Conservation (phyloP, 2,797 vertebrate species). For the Trachops cirrhosus region DNA sequence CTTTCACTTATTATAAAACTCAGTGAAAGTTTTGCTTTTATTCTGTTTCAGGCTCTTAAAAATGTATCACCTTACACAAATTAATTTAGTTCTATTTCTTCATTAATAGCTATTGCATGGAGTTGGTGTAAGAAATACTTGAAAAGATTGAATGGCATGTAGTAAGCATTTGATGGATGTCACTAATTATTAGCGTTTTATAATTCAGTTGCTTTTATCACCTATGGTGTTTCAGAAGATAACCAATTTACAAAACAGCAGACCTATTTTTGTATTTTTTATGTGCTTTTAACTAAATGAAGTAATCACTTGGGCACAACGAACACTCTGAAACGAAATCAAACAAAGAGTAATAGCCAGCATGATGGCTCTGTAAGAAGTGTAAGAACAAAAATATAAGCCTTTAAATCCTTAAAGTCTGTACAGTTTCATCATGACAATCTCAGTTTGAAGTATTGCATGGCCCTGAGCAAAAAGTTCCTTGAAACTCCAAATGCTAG, state of each 20-base stretch:
- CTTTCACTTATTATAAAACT: not conserved
- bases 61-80: not conserved
- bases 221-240: not conserved
- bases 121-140: not conserved
- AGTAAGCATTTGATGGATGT: not conserved
- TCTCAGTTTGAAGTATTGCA: not conserved
- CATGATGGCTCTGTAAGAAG: not conserved
- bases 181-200: constrained; percentile 6
- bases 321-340: not conserved
- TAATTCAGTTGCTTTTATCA: not conserved
- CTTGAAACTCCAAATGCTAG: not conserved
- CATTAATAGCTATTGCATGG: not conserved
- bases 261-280: not conserved
- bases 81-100: not conserved
- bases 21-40: not conserved
- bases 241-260: not conserved
- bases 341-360: not conserved
- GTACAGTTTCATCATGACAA: not conserved
- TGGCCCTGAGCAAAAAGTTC: not conserved
- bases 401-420: not conserved
- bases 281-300: not conserved
- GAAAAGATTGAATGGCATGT: not conserved
- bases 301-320: not conserved
- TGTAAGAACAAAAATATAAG: not conserved
- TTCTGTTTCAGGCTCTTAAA: not conserved